These are phyloP conservation scores for Hydrotaea diabolus DNA, from an alignment of 2,888 invertebrate genomes.

Conservation along the genomic window DNA sequence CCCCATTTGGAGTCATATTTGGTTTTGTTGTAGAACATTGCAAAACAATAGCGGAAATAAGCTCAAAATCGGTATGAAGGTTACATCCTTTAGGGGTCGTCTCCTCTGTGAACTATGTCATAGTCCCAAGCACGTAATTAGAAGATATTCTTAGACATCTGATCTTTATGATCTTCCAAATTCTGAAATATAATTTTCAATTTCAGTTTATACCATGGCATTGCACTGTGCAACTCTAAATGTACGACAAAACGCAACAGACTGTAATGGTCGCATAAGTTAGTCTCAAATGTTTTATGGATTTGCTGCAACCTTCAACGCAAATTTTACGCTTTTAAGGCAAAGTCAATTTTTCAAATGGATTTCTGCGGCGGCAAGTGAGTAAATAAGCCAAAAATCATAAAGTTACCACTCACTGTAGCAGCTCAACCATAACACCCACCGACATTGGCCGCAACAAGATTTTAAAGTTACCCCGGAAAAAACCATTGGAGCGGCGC, in stretches of 20 bases:
- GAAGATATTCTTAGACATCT: too few species aligned
- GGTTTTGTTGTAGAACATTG: too few species aligned
- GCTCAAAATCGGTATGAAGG: too few species aligned
- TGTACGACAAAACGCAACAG: slow-evolving; percentile 16
- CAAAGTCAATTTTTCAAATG: slow-evolving; percentile 61
- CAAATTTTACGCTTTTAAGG: slow-evolving; percentile 49
- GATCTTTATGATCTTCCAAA: too few species aligned
- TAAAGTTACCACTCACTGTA: slow-evolving; percentile 46
- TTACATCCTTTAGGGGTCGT: too few species aligned
- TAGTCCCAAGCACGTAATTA: too few species aligned
- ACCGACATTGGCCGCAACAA: slow-evolving; percentile 31
- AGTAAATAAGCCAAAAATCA: slow-evolving; percentile 51
- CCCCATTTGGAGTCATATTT: too few species aligned
- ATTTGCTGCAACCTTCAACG: slow-evolving; percentile 45
- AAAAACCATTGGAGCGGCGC: neutral
- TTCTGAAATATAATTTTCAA: too few species aligned
- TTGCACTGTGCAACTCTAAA: slow-evolving; percentile 10
- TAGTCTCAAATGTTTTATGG: slow-evolving; percentile 48
- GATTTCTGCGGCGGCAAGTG: slow-evolving; percentile 51
- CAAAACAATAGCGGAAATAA: too few species aligned
- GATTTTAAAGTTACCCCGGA: neutral
- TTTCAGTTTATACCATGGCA: too few species aligned
- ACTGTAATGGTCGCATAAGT: slow-evolving; percentile 47
- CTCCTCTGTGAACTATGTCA: too few species aligned
- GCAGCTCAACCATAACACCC: slow-evolving; percentile 43